Evolutionary conservation across 2,888 invertebrate genomes (phyloP).

Genomic region (Torymus texanus): DNA sequence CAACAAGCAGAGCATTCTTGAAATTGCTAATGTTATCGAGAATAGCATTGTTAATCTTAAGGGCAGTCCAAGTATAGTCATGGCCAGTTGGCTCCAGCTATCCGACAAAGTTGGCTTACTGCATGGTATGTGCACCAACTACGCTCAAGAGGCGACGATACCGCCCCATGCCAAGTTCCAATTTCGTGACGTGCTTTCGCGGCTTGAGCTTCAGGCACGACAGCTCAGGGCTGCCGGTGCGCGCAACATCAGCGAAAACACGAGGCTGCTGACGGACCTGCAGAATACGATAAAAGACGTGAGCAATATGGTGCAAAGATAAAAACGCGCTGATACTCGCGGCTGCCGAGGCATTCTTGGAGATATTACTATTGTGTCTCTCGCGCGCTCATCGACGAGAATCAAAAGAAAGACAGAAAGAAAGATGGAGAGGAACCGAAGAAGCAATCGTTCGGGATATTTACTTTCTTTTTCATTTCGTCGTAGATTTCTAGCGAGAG

Average conservation of each 20-base stretch:
- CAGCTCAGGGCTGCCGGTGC: conserved; percentile 83
- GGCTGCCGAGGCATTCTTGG: background rate
- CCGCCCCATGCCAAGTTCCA: conserved; percentile 93
- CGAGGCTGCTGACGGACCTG: conserved; percentile 83
- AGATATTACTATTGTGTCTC: conserved; percentile 17
- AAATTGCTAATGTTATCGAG: conserved; percentile 82
- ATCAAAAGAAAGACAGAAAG: conserved; percentile 41
- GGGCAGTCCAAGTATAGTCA: conserved; percentile 76
- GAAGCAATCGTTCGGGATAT: conserved; percentile 20
- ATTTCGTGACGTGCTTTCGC: conserved; percentile 84
- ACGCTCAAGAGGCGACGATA: conserved; percentile 86
- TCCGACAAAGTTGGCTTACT: conserved; percentile 89
- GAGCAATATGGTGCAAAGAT: conserved; percentile 85
- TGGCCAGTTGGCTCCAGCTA: conserved; percentile 86
- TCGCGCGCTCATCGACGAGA: conserved; percentile 27
- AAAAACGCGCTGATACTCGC: conserved; percentile 58
- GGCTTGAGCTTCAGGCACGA: conserved; percentile 83
- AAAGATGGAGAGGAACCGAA: background rate
- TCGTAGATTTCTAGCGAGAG: conserved; percentile 34
- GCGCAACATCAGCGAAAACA: conserved; percentile 82
- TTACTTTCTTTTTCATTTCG: conserved; percentile 42
- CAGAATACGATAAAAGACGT: conserved; percentile 84
- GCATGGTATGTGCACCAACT: conserved; percentile 88
- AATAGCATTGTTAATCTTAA: conserved; percentile 80
- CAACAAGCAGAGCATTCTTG: conserved; percentile 78